Conservation (phyloP, 2,888 invertebrate species). For the Smittia sp. region DNA sequence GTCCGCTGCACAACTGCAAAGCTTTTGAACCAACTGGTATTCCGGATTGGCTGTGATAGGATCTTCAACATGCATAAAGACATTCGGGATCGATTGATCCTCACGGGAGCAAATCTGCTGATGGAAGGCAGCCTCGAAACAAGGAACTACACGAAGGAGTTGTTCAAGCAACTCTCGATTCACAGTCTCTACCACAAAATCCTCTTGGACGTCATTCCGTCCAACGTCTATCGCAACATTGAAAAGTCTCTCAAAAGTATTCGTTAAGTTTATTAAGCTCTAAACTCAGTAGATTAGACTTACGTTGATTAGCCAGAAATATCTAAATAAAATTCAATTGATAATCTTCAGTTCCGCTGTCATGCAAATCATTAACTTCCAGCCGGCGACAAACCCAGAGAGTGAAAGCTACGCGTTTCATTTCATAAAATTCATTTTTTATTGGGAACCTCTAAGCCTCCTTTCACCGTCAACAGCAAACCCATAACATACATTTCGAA, state of each 20-base stretch:
- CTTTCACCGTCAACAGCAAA: too few species aligned
- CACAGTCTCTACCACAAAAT: slow-evolving; percentile 74
- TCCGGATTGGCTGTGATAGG: slow-evolving; percentile 70
- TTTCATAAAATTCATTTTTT: too few species aligned
- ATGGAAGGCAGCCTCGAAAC: slow-evolving; percentile 85
- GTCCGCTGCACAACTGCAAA: slow-evolving; percentile 82
- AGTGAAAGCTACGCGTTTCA: too few species aligned
- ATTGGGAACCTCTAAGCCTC: too few species aligned
- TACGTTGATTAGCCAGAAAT: too few species aligned
- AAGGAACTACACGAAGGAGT: slow-evolving; percentile 73
- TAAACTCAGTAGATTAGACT: too few species aligned
- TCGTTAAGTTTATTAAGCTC: slow-evolving; percentile 39
- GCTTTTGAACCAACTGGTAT: slow-evolving; percentile 69
- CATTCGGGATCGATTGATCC: slow-evolving; percentile 72
- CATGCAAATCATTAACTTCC: too few species aligned
- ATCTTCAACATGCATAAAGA: slow-evolving; percentile 72
- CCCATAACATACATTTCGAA: too few species aligned
- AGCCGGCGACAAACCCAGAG: too few species aligned
- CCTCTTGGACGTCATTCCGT: slow-evolving; percentile 75
- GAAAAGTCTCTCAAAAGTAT: slow-evolving; percentile 68
- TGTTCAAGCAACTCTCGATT: slow-evolving; percentile 69
- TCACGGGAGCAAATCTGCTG: slow-evolving; percentile 77
- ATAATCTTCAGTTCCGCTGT: too few species aligned
- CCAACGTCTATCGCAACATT: slow-evolving; percentile 75
- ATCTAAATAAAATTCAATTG: too few species aligned